Evolutionary conservation across 2,888 invertebrate species (phyloP).

Genomic region (Barypeithes pellucidus): DNA sequence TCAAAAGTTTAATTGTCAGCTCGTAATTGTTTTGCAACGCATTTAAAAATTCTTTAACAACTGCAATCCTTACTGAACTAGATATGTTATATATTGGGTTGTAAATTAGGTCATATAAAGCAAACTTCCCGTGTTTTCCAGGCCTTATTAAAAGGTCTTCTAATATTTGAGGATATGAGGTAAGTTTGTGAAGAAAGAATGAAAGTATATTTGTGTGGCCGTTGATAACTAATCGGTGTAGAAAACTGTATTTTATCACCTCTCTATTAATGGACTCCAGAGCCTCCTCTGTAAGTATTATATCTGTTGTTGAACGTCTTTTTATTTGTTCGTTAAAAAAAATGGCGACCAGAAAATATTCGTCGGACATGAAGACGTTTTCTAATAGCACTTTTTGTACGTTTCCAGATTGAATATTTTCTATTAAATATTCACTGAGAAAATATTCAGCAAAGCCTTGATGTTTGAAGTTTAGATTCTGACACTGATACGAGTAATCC

Average conservation of each 20-base stretch:
- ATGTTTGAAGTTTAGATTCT: constrained; percentile 23
- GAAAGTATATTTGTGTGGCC: constrained; percentile 8
- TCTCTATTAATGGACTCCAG: not conserved
- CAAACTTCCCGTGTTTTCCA: constrained; percentile 10
- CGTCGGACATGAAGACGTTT: not conserved
- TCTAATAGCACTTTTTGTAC: constrained; percentile 20
- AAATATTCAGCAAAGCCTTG: constrained; percentile 40
- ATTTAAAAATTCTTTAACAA: not conserved
- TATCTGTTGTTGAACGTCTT: not conserved
- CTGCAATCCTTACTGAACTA: not conserved
- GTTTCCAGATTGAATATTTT: constrained; percentile 1
- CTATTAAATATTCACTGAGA: constrained; percentile 31
- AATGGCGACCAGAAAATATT: constrained; percentile 9
- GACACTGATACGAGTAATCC: constrained; percentile 33
- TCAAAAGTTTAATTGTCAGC: constrained; percentile 2
- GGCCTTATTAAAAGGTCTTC: not conserved
- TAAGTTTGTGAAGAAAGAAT: not conserved
- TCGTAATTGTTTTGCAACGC: constrained; percentile 4
- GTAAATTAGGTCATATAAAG: constrained; percentile 18
- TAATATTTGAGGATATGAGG: not conserved
- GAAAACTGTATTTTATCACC: not conserved
- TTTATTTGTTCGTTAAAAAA: constrained; percentile 14
- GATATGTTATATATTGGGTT: not conserved
- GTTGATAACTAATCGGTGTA: constrained; percentile 2
- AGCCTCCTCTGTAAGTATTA: not conserved